These are phyloP conservation scores for Papilio protenor DNA, from an alignment of 2,888 invertebrate species.

Conservation along the genomic window DNA sequence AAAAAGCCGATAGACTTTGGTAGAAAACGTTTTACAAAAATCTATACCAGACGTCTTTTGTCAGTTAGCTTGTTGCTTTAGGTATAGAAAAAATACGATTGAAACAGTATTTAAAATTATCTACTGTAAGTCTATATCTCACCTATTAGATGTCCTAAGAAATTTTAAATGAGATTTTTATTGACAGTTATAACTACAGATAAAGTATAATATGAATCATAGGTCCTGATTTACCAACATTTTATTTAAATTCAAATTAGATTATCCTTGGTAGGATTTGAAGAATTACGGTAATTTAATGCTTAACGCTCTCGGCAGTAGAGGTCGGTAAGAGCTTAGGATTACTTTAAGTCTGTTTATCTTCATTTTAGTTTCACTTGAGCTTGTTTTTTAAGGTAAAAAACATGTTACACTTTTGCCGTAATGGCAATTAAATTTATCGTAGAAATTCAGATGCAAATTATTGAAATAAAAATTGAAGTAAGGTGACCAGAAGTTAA, in stretches of 20 bases:
- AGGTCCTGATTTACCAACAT: background rate
- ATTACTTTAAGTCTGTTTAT: background rate
- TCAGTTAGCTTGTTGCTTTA: conserved; percentile 16
- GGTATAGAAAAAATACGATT: background rate
- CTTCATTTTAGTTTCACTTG: conserved; percentile 10
- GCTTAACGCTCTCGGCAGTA: background rate
- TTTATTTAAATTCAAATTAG: background rate
- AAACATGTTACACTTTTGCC: background rate
- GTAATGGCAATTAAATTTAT: background rate
- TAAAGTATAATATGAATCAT: background rate
- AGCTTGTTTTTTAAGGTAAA: background rate
- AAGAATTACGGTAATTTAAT: conserved; percentile 4
- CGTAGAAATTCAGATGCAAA: too few species aligned
- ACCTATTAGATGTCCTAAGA: background rate
- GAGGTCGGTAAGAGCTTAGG: background rate
- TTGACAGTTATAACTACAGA: background rate
- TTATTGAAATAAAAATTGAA: background rate
- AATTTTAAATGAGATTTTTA: background rate
- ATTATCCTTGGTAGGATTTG: background rate
- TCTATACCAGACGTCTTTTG: background rate
- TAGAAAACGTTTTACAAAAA: background rate
- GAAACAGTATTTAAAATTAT: too few species aligned
- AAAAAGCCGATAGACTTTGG: background rate
- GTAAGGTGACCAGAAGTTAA: background rate
- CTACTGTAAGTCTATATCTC: too few species aligned